A percentile compares a stretch with the other conserved stretches of the same genome.
Evolutionary conservation across 2,888 invertebrate genomes (phyloP).

Genomic region (Pharmacophagus antenor): DNA sequence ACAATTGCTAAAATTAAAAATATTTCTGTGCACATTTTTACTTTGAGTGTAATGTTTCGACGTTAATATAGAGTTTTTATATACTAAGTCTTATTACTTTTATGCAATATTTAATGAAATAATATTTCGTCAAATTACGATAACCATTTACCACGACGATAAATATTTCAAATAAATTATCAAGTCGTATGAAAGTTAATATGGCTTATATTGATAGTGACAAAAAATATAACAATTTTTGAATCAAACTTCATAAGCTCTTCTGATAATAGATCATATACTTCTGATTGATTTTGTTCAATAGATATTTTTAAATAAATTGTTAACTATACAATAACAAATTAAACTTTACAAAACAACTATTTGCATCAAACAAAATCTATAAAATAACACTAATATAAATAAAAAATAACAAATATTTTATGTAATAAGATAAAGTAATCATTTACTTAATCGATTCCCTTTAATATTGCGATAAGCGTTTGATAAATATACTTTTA

Average conservation of each 20-base stretch:
- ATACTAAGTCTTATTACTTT: neutral
- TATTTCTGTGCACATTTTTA: constrained; percentile 26
- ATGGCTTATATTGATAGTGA: neutral
- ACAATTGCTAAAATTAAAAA: constrained; percentile 22
- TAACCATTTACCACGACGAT: constrained; percentile 11
- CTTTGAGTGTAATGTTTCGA: constrained; percentile 3
- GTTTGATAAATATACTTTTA: constrained; percentile 5
- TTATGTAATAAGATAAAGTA: constrained; percentile 1
- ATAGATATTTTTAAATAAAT: too few relatives aligned
- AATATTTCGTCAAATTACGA: constrained; percentile 13
- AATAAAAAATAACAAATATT: too few relatives aligned
- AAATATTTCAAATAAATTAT: neutral
- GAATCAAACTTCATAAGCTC: too few relatives aligned
- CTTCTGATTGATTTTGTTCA: too few relatives aligned
- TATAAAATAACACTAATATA: too few relatives aligned
- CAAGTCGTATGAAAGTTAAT: neutral
- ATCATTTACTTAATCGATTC: neutral
- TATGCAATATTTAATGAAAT: constrained; percentile 19
- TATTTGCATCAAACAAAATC: too few relatives aligned
- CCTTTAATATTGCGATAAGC: constrained; percentile 10
- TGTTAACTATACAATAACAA: too few relatives aligned
- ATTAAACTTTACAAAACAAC: too few relatives aligned
- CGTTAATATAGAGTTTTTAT: neutral
- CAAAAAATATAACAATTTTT: neutral
- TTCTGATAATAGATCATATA: too few relatives aligned